Evolutionary conservation across 2,888 invertebrate genomes (phyloP), one percentile per base, ranked within the genome.

Genomic region (Julus scanicus): DNA sequence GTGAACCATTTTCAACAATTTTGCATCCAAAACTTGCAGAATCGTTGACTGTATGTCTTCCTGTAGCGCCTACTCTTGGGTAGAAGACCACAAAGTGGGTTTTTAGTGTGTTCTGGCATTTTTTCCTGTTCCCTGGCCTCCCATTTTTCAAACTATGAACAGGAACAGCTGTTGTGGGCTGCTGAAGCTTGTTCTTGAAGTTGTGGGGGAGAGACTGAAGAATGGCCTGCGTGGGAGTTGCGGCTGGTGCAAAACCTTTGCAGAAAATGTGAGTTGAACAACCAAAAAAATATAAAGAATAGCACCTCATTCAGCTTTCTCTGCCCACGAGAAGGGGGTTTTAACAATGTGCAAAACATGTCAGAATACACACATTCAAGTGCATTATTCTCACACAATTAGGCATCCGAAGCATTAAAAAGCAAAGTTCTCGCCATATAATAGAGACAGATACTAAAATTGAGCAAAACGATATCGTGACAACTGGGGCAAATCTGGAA

Each of bases 151-250:
- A 71, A 71, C 29, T 71, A 71, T 29, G 71, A 71, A 71, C 71
- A 71, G 29, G 29, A 29, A 71, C 71, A 71, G 71, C 71, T 71
- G 71, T n/a, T 29, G 71, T 71, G 71, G 71, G 71, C 9, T 29
- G 29, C 13, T 71, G 71, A 11, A 71, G 29, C 71, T 71, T 71
- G 71, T 29, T 63, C 63, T 29, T 71, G 71, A 29, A 29, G 71
- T 71, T 71, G 71, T 71, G 71, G 71, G 71, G 71, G 71, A 71
- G 29, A 49, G 71, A 8, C 71, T 71, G 71, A 57, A 29, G 71
- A 71, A 71, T 71, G 71, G 71, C 11, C 71, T 71, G 71, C 71
- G 71, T 71, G 71, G 71, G 71, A 71, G 71, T 71, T 71, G 29
- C 20, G 71, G 29, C 71, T 29, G 6, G 71, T 11, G 29, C 71